Conservation (phyloP, 2,888 invertebrate genomes). For the Agonum fuliginosum region DNA sequence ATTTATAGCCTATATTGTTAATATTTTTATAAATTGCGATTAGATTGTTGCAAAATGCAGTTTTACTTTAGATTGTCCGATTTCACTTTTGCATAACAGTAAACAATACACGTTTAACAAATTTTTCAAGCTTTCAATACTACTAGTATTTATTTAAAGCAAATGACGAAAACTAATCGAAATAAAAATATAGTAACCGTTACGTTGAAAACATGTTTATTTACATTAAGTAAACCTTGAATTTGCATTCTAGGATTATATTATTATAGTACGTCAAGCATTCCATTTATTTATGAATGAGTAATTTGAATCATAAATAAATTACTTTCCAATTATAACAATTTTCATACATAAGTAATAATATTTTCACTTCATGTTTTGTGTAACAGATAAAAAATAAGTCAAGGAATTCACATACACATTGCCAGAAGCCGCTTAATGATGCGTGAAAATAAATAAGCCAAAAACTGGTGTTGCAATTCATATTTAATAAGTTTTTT, state of each 20-base stretch:
- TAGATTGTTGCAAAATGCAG: no score
- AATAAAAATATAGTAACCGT: not conserved
- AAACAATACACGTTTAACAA: no score
- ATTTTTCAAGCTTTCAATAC: no score
- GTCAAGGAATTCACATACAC: constrained; percentile 32
- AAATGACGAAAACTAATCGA: not conserved
- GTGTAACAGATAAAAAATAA: constrained; percentile 12
- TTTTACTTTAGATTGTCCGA: no score
- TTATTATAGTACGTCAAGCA: not conserved
- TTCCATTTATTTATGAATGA: constrained; percentile 2
- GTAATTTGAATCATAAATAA: not conserved
- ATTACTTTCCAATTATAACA: not conserved
- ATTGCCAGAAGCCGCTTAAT: constrained; percentile 9
- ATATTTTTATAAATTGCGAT: no score
- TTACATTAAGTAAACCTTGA: constrained; percentile 27
- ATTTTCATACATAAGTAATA: not conserved
- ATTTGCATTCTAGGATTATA: not conserved
- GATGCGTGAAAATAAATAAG: constrained; percentile 33
- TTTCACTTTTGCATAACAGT: no score
- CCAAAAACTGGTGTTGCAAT: constrained; percentile 17
- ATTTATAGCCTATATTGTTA: no score
- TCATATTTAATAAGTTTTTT: constrained; percentile 24
- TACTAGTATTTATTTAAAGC: no score
- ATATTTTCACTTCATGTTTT: not conserved
- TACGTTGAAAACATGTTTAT: not conserved